A percentile compares a stretch with the other conserved stretches of the same genome.
phyloP scores from a whole-genome alignment of 2,113 vertebrate genomes.

The Epinephelus cyanopodus region DNA sequence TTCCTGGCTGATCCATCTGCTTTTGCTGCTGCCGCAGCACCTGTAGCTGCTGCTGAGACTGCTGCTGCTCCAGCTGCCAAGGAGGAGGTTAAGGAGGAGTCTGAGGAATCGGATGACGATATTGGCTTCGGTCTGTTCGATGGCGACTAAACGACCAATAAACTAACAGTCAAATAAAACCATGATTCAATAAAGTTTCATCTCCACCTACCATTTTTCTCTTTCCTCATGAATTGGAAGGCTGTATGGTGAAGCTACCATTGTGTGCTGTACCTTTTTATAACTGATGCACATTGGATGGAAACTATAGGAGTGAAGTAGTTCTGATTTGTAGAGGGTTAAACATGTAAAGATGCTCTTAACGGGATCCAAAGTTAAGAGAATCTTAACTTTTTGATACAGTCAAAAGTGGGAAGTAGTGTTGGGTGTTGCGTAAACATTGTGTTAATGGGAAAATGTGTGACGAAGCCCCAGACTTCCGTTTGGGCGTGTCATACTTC shows the following conservation, averaged over 20 bases:
- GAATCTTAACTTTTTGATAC: too few relatives aligned
- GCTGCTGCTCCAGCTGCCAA: slow-evolving; percentile 85
- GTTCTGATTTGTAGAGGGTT: too few relatives aligned
- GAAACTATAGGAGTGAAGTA: too few relatives aligned
- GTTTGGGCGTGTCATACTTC: slow-evolving; percentile 7
- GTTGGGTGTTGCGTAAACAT: too few relatives aligned
- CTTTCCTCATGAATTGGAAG: not conserved
- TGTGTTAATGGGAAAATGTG: not conserved
- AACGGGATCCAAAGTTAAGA: too few relatives aligned
- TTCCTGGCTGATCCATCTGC: slow-evolving; percentile 96
- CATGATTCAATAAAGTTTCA: slow-evolving; percentile 69
- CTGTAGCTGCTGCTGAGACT: slow-evolving; percentile 79
- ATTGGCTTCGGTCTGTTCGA: slow-evolving; percentile 98
- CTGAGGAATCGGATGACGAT: slow-evolving; percentile 95
- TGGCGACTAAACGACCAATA: slow-evolving; percentile 71
- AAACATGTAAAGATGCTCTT: too few relatives aligned
- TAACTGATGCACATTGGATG: too few relatives aligned
- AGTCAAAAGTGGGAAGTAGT: too few relatives aligned
- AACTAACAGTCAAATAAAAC: slow-evolving; percentile 39
- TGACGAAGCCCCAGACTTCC: not conserved
- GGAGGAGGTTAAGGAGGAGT: slow-evolving; percentile 90
- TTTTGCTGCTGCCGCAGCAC: slow-evolving; percentile 87
- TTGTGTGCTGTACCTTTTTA: too few relatives aligned
- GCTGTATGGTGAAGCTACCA: too few relatives aligned
- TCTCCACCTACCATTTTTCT: not conserved